These are phyloP conservation scores for Microtus ochrogaster DNA, from an alignment of 2,113 vertebrate genomes.

Conservation along the genomic window DNA sequence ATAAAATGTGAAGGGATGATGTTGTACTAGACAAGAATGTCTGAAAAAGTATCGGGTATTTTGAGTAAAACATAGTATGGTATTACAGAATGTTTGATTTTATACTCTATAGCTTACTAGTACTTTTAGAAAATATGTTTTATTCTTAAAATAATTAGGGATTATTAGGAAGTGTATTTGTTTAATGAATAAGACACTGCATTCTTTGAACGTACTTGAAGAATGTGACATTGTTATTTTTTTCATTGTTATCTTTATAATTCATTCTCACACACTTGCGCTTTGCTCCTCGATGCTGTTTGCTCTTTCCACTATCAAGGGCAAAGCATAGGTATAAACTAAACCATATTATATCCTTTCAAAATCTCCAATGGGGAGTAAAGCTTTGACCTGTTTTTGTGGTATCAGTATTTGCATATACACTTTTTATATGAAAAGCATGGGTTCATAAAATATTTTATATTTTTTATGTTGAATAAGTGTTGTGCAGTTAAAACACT, in stretches of 20 bases:
- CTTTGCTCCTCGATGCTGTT: slow-evolving; percentile 37
- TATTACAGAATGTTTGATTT: slow-evolving; percentile 35
- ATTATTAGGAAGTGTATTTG: slow-evolving; percentile 66
- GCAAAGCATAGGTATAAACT: neutral
- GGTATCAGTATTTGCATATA: slow-evolving; percentile 39
- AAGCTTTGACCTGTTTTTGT: slow-evolving; percentile 11
- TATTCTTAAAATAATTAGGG: slow-evolving; percentile 61
- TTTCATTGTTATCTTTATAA: slow-evolving; percentile 10
- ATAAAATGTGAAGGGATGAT: neutral
- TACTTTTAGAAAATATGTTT: slow-evolving; percentile 60
- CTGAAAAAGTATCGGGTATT: neutral
- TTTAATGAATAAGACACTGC: slow-evolving; percentile 52
- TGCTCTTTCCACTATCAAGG: slow-evolving; percentile 6
- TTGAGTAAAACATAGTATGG: slow-evolving; percentile 36
- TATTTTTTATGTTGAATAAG: neutral
- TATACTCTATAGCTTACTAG: slow-evolving; percentile 43
- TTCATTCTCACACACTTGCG: slow-evolving; percentile 65
- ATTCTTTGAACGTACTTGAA: neutral
- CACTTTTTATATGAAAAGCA: neutral
- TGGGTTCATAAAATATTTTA: slow-evolving; percentile 4
- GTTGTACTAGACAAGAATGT: neutral
- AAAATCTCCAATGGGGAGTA: neutral
- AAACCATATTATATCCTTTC: neutral
- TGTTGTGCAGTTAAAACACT: neutral
- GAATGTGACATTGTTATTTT: slow-evolving; percentile 58